phyloP scores from a whole-genome alignment of 2,113 vertebrate species.

The Zosterops japonicus region DNA sequence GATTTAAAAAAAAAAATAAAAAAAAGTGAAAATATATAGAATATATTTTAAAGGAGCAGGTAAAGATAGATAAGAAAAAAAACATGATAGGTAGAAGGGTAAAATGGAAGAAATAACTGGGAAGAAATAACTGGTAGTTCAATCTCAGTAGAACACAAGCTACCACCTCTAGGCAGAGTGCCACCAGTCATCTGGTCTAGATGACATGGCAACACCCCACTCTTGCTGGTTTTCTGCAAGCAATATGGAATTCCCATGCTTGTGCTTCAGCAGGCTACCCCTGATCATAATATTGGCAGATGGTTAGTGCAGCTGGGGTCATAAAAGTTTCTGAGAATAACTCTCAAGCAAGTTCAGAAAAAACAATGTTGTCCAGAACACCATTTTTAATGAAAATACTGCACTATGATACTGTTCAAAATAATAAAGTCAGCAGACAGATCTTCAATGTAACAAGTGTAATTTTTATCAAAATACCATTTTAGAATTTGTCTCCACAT shows the following conservation, averaged over 20 bases:
- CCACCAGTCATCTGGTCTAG: not conserved
- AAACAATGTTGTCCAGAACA: not conserved
- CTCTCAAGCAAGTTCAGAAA: not conserved
- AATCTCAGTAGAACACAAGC: not conserved
- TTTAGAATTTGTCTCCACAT: not conserved
- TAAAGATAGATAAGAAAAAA: not conserved
- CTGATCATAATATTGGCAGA: not conserved
- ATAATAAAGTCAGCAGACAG: not conserved
- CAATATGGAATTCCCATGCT: not conserved
- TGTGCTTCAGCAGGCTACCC: not conserved
- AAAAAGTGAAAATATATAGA: not conserved
- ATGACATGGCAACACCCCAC: not conserved
- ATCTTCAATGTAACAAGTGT: not conserved
- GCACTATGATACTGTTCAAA: not conserved
- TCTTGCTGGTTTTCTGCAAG: not conserved
- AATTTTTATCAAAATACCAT: not conserved
- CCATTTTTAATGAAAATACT: not conserved
- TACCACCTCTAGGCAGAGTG: not conserved
- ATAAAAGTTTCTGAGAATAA: not conserved
- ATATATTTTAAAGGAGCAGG: not conserved
- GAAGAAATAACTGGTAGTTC: not conserved
- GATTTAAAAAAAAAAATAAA: not conserved
- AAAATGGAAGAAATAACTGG: not conserved
- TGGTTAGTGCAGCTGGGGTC: not conserved
- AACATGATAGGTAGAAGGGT: not conserved